Evolutionary conservation across 2,113 vertebrate genomes (phyloP), one percentile per base, ranked within the genome.

Genomic region (Echinops telfairi): DNA sequence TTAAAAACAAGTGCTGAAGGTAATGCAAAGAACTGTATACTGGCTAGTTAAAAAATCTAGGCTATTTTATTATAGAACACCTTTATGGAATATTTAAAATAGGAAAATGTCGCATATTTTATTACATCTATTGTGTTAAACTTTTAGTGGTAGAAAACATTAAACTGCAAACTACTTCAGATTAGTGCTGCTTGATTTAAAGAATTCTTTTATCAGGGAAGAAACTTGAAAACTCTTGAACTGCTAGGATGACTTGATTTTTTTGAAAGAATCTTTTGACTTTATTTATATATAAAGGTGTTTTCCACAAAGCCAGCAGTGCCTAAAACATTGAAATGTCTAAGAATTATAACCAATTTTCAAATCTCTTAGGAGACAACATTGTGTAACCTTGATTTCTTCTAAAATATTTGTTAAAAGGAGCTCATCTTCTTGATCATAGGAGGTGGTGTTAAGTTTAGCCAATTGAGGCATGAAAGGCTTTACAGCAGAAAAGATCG

Each of bases 201-300:
- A 92, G 19, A 79, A 86, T 83, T 96, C 77, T 15, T 86, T 91
- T 89, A 70, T 94, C 81, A 77, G 68, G 36, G n/a, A 89, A 96
- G 25, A 86, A 89, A 89, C 22, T 75, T 64, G 31, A 77, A 47
- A 90, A 94, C n/a, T 89, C 25, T 92, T 92, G 73, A 84, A 92
- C 23, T 79, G 36, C 87, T 91, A 43, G 20, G 20, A 66, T 71
- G 38, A 75, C 93, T 94, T 81, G 89, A 80, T 77, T 93, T 92
- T 88, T 81, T 86, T 90, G 94, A 80, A 84, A 82, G 60, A 64
- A 77, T 53, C 89, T 95, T 53, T 23, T 33, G 79, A 23, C 93
- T 77, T 84, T 70, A 60, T 91, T 88, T 83, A 60, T 15, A 20
- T 92, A 43, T 64, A 62, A 87, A 83, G 0, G 7, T 89, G 19